Conservation (phyloP, 37 sponge, comb jelly and placozoan genomes). For the Aplysina aerophoba region DNA sequence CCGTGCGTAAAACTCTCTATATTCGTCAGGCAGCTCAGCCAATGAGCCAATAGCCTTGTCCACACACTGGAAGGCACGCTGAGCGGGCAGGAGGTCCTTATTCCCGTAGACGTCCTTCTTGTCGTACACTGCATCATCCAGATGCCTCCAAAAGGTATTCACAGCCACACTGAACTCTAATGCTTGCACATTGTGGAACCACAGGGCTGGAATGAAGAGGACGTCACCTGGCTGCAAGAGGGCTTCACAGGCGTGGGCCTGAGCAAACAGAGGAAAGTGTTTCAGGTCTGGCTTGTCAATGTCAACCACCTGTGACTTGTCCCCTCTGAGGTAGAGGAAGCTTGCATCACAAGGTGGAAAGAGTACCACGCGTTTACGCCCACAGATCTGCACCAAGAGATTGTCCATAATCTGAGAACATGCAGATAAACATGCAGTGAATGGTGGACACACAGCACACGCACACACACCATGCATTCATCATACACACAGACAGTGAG, state of each 20-base stretch:
- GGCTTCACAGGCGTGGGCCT: slow-evolving; percentile 56
- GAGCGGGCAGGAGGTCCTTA: slow-evolving; percentile 81
- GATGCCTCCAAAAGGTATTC: slow-evolving; percentile 89
- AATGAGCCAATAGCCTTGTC: slow-evolving; percentile 73
- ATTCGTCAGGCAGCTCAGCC: slow-evolving; percentile 79
- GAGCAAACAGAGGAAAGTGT: slow-evolving; percentile 68
- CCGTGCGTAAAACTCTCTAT: slow-evolving; percentile 80
- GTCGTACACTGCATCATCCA: slow-evolving; percentile 74
- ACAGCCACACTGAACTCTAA: slow-evolving; percentile 88
- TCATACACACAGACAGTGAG: too few species aligned
- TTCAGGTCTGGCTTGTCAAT: slow-evolving; percentile 79
- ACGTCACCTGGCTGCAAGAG: slow-evolving; percentile 82
- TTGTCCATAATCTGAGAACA: slow-evolving; percentile 92
- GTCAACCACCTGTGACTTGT: slow-evolving; percentile 86
- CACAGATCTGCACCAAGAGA: slow-evolving; percentile 85
- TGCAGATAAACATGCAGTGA: background rate
- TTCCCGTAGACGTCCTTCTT: slow-evolving; percentile 87
- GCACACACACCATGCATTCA: too few species aligned
- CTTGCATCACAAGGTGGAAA: slow-evolving; percentile 74
- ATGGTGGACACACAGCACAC: too few species aligned
- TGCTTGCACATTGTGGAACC: slow-evolving; percentile 90
- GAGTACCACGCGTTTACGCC: slow-evolving; percentile 78
- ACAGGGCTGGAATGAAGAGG: slow-evolving; percentile 93
- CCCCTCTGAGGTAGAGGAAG: slow-evolving; percentile 82
- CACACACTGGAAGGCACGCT: slow-evolving; percentile 73